A percentile compares a stretch with the other conserved stretches of the same genome.
Conservation (phyloP, 2,113 vertebrate genomes). For the Bostrychus sinensis region DNA sequence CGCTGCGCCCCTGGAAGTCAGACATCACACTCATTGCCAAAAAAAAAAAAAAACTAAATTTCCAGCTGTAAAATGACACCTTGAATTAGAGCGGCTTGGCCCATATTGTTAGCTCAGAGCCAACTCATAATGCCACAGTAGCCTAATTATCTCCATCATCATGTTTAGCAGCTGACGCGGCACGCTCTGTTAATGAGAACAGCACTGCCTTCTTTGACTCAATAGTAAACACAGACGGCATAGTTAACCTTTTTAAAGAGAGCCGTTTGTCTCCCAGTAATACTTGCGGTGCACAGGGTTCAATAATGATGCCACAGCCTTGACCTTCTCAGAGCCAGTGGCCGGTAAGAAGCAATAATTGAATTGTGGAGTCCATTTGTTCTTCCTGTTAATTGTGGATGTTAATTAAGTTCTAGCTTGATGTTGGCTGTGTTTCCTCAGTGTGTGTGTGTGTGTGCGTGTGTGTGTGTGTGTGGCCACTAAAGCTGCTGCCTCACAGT, state of each 20-base stretch:
- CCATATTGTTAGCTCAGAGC: slow-evolving; percentile 1
- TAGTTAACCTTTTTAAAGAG: slow-evolving; percentile 57
- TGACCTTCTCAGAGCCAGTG: slow-evolving; percentile 50
- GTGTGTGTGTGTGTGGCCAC: too few relatives aligned
- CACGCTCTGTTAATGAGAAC: slow-evolving; percentile 36
- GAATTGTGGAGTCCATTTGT: slow-evolving; percentile 62
- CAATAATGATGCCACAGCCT: slow-evolving; percentile 43
- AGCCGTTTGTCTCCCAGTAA: slow-evolving; percentile 41
- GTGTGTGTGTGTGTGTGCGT: slow-evolving; percentile 8
- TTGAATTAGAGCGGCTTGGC: background rate
- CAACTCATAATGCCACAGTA: background rate
- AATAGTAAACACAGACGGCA: slow-evolving; percentile 17
- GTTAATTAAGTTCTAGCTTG: slow-evolving; percentile 64
- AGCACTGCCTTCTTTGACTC: slow-evolving; percentile 20
- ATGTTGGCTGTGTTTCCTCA: slow-evolving; percentile 27
- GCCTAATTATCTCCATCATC: slow-evolving; percentile 39
- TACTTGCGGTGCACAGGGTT: slow-evolving; percentile 25
- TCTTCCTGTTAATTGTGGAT: slow-evolving; percentile 63
- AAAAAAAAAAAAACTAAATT: background rate
- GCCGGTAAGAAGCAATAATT: slow-evolving; percentile 60
- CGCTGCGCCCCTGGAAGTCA: too few relatives aligned
- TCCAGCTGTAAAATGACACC: background rate
- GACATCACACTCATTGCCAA: background rate
- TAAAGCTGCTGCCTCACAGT: slow-evolving; percentile 7
- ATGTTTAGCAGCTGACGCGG: slow-evolving; percentile 25